Evolutionary conservation across 2,113 vertebrate genomes (phyloP).

Genomic region (Vanacampus margaritifer): DNA sequence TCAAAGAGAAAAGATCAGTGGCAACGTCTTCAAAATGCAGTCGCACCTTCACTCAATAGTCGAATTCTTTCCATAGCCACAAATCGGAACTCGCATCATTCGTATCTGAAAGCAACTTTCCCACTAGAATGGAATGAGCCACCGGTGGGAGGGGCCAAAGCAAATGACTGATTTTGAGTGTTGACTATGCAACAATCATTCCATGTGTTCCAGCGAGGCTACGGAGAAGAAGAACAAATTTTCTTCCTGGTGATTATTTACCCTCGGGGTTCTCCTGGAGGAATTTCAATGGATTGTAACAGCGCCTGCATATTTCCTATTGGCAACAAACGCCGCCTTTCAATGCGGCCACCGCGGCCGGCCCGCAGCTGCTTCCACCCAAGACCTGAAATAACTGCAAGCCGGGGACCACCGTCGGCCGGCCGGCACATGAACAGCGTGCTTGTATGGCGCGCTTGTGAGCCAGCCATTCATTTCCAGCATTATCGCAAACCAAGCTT

Average conservation of each 20-base stretch:
- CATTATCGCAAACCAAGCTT: background rate
- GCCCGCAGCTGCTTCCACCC: conserved; percentile 4
- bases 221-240: too few relatives aligned
- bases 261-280: background rate
- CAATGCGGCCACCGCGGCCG: conserved; percentile 7
- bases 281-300: conserved; percentile 32
- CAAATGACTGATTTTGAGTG: too few relatives aligned
- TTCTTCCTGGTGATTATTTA: too few relatives aligned
- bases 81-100: too few relatives aligned
- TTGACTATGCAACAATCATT: too few relatives aligned
- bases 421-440: conserved; percentile 2
- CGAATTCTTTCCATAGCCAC: too few relatives aligned
- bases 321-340: conserved; percentile 34
- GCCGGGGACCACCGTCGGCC: conserved; percentile 6
- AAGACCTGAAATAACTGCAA: conserved; percentile 22
- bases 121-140: too few relatives aligned
- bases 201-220: too few relatives aligned
- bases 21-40: background rate
- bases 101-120: too few relatives aligned
- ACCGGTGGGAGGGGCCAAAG: too few relatives aligned
- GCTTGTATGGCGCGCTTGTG: background rate
- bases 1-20: background rate
- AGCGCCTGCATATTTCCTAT: conserved; percentile 16
- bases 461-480: conserved; percentile 9
- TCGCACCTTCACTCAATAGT: too few relatives aligned